These are phyloP conservation scores for Euleptes europaea DNA, from an alignment of 2,113 vertebrate genomes.

Conservation along the genomic window DNA sequence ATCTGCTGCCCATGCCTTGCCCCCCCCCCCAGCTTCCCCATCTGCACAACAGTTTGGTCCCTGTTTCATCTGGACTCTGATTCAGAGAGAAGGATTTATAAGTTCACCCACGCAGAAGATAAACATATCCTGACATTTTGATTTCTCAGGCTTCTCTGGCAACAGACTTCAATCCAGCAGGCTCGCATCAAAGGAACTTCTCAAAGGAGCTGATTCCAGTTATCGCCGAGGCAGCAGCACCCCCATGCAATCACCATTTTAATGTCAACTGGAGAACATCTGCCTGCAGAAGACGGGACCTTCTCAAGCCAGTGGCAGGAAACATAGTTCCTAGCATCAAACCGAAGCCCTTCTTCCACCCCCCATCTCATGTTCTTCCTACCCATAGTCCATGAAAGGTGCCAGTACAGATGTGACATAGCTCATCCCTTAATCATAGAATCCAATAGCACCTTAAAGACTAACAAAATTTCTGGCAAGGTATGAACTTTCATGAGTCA, in stretches of 20 bases:
- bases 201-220: constrained; percentile 4
- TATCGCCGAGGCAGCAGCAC: not conserved
- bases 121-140: constrained; percentile 39
- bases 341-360: not conserved
- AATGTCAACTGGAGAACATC: not conserved
- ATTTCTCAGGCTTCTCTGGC: constrained; percentile 40
- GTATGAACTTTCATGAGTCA: too few species aligned
- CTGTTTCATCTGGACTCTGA: constrained; percentile 42
- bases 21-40: constrained; percentile 16
- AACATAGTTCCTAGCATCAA: not conserved
- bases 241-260: not conserved
- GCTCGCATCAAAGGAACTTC: constrained; percentile 9
- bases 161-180: not conserved
- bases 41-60: constrained; percentile 43
- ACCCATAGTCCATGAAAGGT: not conserved
- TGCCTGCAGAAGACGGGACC: not conserved
- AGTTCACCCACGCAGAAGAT: constrained; percentile 9
- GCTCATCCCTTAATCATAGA: not conserved
- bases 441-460: too few species aligned
- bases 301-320: not conserved
- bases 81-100: constrained; percentile 43
- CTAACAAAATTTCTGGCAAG: too few species aligned
- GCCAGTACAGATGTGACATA: not conserved
- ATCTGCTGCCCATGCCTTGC: not conserved
- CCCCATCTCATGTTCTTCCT: not conserved